phyloP scores from a whole-genome alignment of 2,888 invertebrate species.

The Plebejus argus region DNA sequence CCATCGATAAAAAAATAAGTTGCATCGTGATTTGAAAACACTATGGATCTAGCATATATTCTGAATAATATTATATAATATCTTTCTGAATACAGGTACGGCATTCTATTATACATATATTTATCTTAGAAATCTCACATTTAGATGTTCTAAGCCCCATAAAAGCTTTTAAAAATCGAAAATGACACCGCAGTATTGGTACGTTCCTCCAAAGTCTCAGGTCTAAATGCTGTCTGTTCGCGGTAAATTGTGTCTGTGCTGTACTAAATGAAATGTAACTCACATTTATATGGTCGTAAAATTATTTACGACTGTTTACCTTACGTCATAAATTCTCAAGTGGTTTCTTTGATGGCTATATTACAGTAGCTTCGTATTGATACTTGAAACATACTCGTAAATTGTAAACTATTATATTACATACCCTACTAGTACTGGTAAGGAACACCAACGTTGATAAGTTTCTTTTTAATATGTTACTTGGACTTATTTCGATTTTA shows the following conservation, averaged over 20 bases:
- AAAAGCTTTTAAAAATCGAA: not conserved
- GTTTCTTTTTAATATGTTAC: not conserved
- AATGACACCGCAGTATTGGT: not conserved
- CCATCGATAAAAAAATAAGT: too few relatives aligned
- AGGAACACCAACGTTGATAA: not conserved
- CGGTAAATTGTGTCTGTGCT: constrained; percentile 38
- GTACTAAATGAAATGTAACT: constrained; percentile 45
- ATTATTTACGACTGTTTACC: constrained; percentile 61
- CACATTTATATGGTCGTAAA: constrained; percentile 52
- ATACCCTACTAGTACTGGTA: not conserved
- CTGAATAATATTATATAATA: too few relatives aligned
- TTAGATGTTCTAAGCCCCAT: too few relatives aligned
- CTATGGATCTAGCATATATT: too few relatives aligned
- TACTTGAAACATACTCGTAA: not conserved
- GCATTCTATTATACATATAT: too few relatives aligned
- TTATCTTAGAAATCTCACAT: too few relatives aligned
- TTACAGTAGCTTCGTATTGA: constrained; percentile 38
- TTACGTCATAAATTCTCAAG: constrained; percentile 52
- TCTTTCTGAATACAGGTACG: too few relatives aligned
- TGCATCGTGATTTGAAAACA: too few relatives aligned
- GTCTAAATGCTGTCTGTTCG: constrained; percentile 40
- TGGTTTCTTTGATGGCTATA: constrained; percentile 45
- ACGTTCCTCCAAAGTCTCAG: not conserved
- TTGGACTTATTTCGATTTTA: too few relatives aligned
- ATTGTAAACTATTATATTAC: not conserved